Evolutionary conservation across 2,888 invertebrate species (phyloP).

Genomic region (Thalpophila matura): DNA sequence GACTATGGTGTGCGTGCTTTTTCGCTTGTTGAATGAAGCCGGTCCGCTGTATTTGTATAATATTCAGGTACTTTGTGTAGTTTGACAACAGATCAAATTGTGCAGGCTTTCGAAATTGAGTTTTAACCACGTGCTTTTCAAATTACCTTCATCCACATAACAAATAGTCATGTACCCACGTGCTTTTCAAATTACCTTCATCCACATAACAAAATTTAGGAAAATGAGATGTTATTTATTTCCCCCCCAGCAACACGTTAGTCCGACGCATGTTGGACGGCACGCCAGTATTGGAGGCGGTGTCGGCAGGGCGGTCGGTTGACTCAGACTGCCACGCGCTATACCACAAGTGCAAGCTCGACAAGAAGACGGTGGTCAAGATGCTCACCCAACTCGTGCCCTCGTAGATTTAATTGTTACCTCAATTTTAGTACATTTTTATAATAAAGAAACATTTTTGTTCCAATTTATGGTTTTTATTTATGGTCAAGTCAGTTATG

Average conservation of each 20-base stretch:
- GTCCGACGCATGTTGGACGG: conserved; percentile 93
- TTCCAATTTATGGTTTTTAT: not conserved
- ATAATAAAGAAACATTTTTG: conserved; percentile 35
- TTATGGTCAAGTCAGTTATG: not conserved
- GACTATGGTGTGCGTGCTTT: no score
- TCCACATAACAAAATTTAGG: no score
- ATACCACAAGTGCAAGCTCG: conserved; percentile 93
- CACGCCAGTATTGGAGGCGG: conserved; percentile 93
- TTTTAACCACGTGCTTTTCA: no score
- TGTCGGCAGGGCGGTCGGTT: conserved; percentile 92
- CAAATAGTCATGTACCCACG: no score
- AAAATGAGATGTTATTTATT: no score
- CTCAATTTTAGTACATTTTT: conserved; percentile 36
- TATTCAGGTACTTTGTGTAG: no score
- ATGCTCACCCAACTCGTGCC: conserved; percentile 93
- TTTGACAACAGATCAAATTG: no score
- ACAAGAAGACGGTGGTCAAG: conserved; percentile 92
- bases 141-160: no score
- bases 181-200: no score
- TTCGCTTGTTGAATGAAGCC: no score
- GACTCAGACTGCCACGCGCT: conserved; percentile 91
- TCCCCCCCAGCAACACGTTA: conserved; percentile 91
- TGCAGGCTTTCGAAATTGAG: no score
- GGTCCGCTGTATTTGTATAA: no score
- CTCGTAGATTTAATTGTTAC: conserved; percentile 57